phyloP scores from a whole-genome alignment of 2,113 vertebrate species.

The Cyprinus carpio region DNA sequence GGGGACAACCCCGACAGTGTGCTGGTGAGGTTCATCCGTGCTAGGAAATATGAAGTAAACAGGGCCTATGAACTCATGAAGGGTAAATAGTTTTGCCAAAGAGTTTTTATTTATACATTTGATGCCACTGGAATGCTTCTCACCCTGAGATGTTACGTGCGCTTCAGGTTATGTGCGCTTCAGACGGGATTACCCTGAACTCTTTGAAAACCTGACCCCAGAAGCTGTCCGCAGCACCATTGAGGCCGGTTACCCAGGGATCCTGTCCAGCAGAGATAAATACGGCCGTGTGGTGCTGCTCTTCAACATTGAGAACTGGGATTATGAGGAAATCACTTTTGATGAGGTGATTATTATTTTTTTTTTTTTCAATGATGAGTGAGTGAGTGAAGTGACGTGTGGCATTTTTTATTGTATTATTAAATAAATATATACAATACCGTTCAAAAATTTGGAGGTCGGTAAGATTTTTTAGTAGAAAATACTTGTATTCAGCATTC shows the following conservation, averaged over 20 bases:
- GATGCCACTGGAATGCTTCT: background rate
- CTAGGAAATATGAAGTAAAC: conserved; percentile 87
- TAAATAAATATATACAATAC: background rate
- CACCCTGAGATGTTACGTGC: background rate
- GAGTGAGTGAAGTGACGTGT: no score
- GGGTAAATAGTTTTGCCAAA: conserved; percentile 72
- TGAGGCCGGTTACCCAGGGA: conserved; percentile 93
- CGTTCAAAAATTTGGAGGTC: no score
- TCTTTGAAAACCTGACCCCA: conserved; percentile 87
- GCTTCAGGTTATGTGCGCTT: conserved; percentile 90
- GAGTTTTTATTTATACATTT: background rate
- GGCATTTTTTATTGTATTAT: background rate
- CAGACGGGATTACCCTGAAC: conserved; percentile 92
- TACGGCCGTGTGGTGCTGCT: conserved; percentile 92
- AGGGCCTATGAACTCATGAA: conserved; percentile 91
- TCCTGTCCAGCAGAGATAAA: conserved; percentile 89
- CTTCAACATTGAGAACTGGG: conserved; percentile 98
- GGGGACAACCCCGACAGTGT: conserved; percentile 77
- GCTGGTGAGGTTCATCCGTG: conserved; percentile 90
- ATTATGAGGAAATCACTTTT: conserved; percentile 95
- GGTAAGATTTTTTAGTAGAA: no score
- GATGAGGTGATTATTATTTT: conserved; percentile 87
- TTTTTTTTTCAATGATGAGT: background rate
- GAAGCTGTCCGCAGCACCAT: conserved; percentile 94
- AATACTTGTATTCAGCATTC: no score